Percentiles rank a stretch among this genome's conserved stretches.
Evolutionary conservation across 2,113 vertebrate species (phyloP).

Genomic region (Pithys albifrons): DNA sequence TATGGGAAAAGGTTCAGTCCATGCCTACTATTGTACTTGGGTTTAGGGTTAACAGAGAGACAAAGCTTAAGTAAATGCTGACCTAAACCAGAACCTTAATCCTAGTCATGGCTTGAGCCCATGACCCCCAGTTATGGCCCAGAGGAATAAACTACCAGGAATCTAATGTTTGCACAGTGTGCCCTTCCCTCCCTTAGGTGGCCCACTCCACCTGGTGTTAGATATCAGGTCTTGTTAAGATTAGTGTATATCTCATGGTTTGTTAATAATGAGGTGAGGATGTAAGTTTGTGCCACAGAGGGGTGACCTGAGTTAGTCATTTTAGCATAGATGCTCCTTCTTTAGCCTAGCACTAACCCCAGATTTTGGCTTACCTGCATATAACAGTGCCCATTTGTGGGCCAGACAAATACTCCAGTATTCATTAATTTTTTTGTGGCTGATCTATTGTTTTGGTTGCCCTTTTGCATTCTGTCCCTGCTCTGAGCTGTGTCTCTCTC

Average conservation of each 20-base stretch:
- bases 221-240: too few relatives aligned
- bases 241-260: too few relatives aligned
- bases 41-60: neutral
- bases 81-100: neutral
- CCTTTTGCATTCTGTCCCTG: neutral
- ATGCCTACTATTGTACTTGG: neutral
- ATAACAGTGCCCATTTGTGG: neutral
- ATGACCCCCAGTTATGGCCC: neutral
- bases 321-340: neutral
- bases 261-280: too few relatives aligned
- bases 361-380: neutral
- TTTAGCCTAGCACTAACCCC: neutral
- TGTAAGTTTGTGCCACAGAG: too few relatives aligned
- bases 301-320: too few relatives aligned
- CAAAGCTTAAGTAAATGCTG: neutral
- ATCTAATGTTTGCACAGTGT: neutral
- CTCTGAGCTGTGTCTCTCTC: neutral
- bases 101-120: neutral
- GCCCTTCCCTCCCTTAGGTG: neutral
- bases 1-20: neutral
- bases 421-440: neutral
- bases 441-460: neutral
- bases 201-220: neutral
- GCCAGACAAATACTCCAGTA: neutral
- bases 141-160: neutral